Evolutionary conservation across 2,797 vertebrate species (phyloP).

Genomic region (Sylvia borin): DNA sequence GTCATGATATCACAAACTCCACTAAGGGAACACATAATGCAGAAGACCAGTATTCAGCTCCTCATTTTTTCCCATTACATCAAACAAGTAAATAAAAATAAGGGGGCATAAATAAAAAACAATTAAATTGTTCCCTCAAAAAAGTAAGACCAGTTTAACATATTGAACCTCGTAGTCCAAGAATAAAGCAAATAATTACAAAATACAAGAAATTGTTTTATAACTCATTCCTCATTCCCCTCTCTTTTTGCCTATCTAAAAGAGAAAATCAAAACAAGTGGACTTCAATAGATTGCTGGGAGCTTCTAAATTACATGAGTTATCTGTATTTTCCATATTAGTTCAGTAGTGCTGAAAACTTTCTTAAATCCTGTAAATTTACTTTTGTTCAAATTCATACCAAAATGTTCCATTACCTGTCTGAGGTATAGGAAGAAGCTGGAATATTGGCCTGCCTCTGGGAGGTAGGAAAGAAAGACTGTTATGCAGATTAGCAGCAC

Average conservation of each 20-base stretch:
- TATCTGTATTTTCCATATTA: not conserved
- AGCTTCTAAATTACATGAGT: not conserved
- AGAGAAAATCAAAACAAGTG: not conserved
- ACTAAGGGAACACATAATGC: not conserved
- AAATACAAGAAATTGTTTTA: not conserved
- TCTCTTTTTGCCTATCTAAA: not conserved
- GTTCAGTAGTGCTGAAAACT: not conserved
- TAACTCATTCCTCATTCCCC: not conserved
- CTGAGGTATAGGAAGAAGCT: slow-evolving; percentile 90
- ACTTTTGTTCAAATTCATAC: not conserved
- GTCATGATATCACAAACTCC: not conserved
- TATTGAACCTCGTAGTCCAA: not conserved
- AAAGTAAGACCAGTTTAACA: not conserved
- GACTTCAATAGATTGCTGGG: not conserved
- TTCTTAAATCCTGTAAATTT: not conserved
- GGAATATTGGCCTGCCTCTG: slow-evolving; percentile 89
- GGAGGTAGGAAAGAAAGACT: slow-evolving; percentile 88
- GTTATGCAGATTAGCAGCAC: slow-evolving; percentile 91
- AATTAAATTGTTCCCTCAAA: not conserved
- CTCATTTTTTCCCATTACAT: not conserved
- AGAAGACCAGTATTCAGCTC: not conserved
- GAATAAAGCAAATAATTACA: not conserved
- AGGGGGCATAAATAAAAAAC: not conserved
- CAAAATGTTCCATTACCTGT: slow-evolving; percentile 76
- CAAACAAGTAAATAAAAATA: not conserved